A percentile compares a stretch with the other conserved stretches of the same genome.
Conservation (phyloP, 2,888 invertebrate species). For the Aplocera efformata region DNA sequence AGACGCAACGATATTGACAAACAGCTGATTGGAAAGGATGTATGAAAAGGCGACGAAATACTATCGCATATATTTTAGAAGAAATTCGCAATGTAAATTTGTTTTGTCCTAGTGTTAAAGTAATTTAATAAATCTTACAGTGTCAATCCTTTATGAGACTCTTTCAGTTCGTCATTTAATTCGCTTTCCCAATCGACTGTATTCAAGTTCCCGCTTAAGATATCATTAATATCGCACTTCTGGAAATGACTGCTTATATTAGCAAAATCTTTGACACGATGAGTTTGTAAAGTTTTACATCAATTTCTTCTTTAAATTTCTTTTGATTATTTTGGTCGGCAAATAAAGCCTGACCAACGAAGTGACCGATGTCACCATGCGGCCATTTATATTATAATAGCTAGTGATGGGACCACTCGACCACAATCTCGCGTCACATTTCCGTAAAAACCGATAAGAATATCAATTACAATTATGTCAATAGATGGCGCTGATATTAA, state of each 20-base stretch:
- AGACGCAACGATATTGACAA: slow-evolving; percentile 68
- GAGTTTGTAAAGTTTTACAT: slow-evolving; percentile 27
- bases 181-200: slow-evolving; percentile 7
- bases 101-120: too few relatives aligned
- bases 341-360: slow-evolving; percentile 36
- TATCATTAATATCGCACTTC: slow-evolving; percentile 32
- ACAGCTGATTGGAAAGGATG: slow-evolving; percentile 64
- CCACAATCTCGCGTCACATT: not conserved
- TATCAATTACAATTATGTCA: not conserved
- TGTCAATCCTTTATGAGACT: slow-evolving; percentile 12
- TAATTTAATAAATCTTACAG: slow-evolving; percentile 16
- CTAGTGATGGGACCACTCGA: too few relatives aligned
- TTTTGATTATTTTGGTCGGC: slow-evolving; percentile 25
- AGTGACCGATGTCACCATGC: slow-evolving; percentile 65
- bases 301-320: slow-evolving; percentile 29
- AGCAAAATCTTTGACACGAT: slow-evolving; percentile 30
- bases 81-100: too few relatives aligned
- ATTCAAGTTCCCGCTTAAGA: slow-evolving; percentile 13
- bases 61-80: too few relatives aligned
- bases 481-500: slow-evolving; percentile 60
- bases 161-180: slow-evolving; percentile 15
- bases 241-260: slow-evolving; percentile 31
- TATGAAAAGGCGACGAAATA: not conserved
- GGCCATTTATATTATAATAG: slow-evolving; percentile 56
- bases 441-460: slow-evolving; percentile 32